Evolutionary conservation across 2,888 invertebrate species (phyloP).

Genomic region (Omphaloscelis lunosa): DNA sequence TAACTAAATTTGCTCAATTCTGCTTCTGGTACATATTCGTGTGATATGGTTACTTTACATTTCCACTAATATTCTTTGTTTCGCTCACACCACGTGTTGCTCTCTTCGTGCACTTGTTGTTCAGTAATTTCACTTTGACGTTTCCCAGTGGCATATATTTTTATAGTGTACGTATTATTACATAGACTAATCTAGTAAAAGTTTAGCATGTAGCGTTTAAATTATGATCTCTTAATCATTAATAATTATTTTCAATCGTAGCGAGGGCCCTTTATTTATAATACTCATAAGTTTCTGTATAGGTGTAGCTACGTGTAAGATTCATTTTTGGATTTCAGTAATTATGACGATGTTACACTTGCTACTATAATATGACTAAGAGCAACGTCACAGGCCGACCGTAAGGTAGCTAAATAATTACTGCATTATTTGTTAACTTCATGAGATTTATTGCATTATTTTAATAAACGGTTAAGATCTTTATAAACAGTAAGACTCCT

Average conservation of each 20-base stretch:
- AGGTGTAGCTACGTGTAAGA: constrained; percentile 80
- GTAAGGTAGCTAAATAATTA: constrained; percentile 38
- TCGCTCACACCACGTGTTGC: constrained; percentile 55
- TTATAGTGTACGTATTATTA: constrained; percentile 84
- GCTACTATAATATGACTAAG: constrained; percentile 58
- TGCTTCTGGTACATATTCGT: constrained; percentile 72
- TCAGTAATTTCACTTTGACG: constrained; percentile 75
- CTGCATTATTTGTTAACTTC: constrained; percentile 57
- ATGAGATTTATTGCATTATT: constrained; percentile 30
- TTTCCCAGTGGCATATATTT: constrained; percentile 87
- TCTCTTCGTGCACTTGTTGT: constrained; percentile 75
- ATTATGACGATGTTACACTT: constrained; percentile 74
- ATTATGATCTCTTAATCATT: constrained; percentile 91
- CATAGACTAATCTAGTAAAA: constrained; percentile 88
- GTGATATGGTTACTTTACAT: constrained; percentile 48
- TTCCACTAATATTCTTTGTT: constrained; percentile 52
- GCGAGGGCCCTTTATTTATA: constrained; percentile 87
- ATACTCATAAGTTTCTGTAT: constrained; percentile 90
- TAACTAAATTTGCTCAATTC: constrained; percentile 89
- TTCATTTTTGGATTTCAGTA: constrained; percentile 76
- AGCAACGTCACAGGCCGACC: constrained; percentile 59
- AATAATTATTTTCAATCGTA: constrained; percentile 89
- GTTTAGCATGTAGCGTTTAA: constrained; percentile 87
- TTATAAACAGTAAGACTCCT: constrained; percentile 14
- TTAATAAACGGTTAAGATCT: constrained; percentile 6